Conservation (phyloP, 2,888 invertebrate genomes). For the Kryphioiulus occultus region DNA sequence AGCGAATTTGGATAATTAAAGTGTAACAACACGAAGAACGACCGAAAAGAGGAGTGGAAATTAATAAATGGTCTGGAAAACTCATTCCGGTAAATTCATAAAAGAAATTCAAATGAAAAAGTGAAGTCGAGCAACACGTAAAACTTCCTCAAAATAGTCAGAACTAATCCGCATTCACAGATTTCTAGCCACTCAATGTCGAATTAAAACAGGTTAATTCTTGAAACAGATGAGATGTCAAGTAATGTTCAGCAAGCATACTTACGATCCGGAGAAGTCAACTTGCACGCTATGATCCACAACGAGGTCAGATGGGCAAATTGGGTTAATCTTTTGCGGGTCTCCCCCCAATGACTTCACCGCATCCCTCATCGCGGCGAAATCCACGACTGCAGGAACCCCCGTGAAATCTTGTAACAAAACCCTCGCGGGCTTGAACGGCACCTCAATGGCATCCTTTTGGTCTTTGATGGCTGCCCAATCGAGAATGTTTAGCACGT, state of each 20-base stretch:
- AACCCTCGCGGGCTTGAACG: slow-evolving; percentile 95
- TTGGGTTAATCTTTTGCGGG: slow-evolving; percentile 93
- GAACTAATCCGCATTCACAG: too few species aligned
- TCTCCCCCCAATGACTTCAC: slow-evolving; percentile 85
- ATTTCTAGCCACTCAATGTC: too few species aligned
- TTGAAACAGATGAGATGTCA: not conserved
- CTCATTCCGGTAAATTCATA: too few species aligned
- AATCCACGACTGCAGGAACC: slow-evolving; percentile 97
- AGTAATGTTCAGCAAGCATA: slow-evolving; percentile 38
- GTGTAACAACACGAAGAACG: too few species aligned
- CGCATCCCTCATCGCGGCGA: slow-evolving; percentile 98
- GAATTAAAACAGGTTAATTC: too few species aligned
- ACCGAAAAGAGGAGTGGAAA: too few species aligned
- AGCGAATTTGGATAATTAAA: too few species aligned
- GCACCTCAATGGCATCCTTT: slow-evolving; percentile 80
- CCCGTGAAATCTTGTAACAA: slow-evolving; percentile 96
- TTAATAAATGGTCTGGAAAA: too few species aligned
- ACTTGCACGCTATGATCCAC: slow-evolving; percentile 99
- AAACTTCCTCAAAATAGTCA: too few species aligned
- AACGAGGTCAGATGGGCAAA: slow-evolving; percentile 96
- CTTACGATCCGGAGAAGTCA: slow-evolving; percentile 76
- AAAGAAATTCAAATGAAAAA: too few species aligned
- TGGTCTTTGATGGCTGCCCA: slow-evolving; percentile 80
- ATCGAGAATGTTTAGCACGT: slow-evolving; percentile 86
- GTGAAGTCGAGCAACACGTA: too few species aligned